Percentiles rank a stretch among this genome's conserved stretches.
Conservation (phyloP, 2,797 vertebrate genomes). For the Crocidura indochinensis region DNA sequence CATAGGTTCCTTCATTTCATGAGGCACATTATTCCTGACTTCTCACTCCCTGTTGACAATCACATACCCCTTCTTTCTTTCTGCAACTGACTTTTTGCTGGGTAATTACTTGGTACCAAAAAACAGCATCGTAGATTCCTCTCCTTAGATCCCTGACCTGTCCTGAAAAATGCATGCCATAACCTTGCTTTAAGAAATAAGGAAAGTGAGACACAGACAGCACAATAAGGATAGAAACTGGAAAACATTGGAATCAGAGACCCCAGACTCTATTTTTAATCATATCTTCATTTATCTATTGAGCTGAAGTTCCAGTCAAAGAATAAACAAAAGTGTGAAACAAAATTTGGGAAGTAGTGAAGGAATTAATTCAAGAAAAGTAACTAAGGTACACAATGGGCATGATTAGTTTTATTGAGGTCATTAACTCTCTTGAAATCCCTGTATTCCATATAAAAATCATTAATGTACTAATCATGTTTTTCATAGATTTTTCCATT, state of each 20-base stretch:
- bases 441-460: not conserved
- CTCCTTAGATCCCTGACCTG: not conserved
- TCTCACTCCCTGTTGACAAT: not conserved
- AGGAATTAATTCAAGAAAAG: slow-evolving; percentile 61
- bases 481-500: slow-evolving; percentile 28
- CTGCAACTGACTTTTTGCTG: not conserved
- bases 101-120: not conserved
- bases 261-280: not conserved
- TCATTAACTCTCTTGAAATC: not conserved
- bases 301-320: not conserved
- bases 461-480: not conserved
- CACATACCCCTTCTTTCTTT: not conserved
- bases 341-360: not conserved
- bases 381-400: not conserved
- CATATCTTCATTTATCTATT: not conserved
- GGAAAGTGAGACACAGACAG: not conserved
- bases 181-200: slow-evolving; percentile 32
- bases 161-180: not conserved
- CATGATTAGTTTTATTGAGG: slow-evolving; percentile 49
- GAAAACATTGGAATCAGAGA: not conserved
- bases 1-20: not conserved
- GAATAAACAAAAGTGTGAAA: fast-evolving
- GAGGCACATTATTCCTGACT: not conserved
- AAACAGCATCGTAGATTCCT: not conserved
- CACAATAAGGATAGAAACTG: not conserved